Percentiles rank a stretch among this genome's conserved stretches.
Conservation (phyloP, 2,113 vertebrate species). For the Ranitomeya imitator region DNA sequence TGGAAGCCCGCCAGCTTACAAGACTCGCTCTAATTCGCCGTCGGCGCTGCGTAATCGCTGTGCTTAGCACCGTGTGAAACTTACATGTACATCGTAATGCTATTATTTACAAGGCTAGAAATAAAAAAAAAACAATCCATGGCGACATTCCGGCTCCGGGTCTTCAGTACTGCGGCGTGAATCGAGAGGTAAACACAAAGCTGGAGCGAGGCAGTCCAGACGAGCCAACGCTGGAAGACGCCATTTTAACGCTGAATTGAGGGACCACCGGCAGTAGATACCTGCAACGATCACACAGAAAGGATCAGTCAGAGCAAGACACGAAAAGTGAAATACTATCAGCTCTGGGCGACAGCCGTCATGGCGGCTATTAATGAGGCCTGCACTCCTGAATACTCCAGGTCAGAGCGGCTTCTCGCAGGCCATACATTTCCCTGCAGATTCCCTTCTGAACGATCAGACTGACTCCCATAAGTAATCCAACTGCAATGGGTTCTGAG, state of each 20-base stretch:
- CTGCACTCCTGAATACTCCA: no score
- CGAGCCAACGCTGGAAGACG: slow-evolving; percentile 81
- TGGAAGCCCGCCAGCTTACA: slow-evolving; percentile 60
- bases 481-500: no score
- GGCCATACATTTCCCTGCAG: no score
- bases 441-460: no score
- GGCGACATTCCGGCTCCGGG: slow-evolving; percentile 62
- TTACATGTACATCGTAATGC: slow-evolving; percentile 61
- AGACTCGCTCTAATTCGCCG: slow-evolving; percentile 63
- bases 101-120: slow-evolving; percentile 66
- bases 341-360: neutral
- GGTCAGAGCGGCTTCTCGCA: no score
- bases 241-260: slow-evolving; percentile 90
- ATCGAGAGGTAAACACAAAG: slow-evolving; percentile 85
- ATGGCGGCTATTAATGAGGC: neutral
- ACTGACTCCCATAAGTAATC: no score
- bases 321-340: neutral
- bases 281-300: slow-evolving; percentile 73
- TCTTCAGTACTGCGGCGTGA: slow-evolving; percentile 83
- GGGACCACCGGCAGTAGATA: slow-evolving; percentile 92
- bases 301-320: neutral
- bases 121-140: neutral
- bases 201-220: slow-evolving; percentile 80
- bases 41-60: slow-evolving; percentile 60
- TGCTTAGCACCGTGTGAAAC: slow-evolving; percentile 69